Evolutionary conservation across 2,888 invertebrate genomes (phyloP).

Genomic region (Perizoma affinitatum): DNA sequence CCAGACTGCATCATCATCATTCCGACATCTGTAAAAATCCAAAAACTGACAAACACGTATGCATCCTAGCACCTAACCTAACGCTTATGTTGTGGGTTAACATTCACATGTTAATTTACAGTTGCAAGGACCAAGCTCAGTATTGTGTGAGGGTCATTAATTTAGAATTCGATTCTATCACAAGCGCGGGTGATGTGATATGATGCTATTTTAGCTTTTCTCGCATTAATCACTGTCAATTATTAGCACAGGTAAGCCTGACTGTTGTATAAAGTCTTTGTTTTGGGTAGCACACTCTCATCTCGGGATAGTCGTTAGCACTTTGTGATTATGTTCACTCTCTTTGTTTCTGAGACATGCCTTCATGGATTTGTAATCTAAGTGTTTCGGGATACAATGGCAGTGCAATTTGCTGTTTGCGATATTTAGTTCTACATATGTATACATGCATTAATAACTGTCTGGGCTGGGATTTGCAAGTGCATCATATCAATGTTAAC

Average conservation of each 20-base stretch:
- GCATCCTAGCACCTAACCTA: conserved; percentile 61
- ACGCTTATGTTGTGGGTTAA: conserved; percentile 39
- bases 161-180: conserved; percentile 62
- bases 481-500: conserved; percentile 77
- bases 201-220: conserved; percentile 63
- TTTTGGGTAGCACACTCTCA: conserved; percentile 72
- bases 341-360: conserved; percentile 81
- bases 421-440: conserved; percentile 75
- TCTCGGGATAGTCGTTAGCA: conserved; percentile 64
- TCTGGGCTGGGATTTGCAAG: conserved; percentile 76
- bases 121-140: conserved; percentile 58
- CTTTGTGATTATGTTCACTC: conserved; percentile 65
- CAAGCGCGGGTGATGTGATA: conserved; percentile 68
- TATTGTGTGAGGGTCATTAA: conserved; percentile 33
- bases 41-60: conserved; percentile 82
- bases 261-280: conserved; percentile 79
- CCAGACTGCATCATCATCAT: conserved; percentile 98
- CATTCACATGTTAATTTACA: conserved; percentile 49
- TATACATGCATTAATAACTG: conserved; percentile 73
- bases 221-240: conserved; percentile 68
- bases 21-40: conserved; percentile 96
- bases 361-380: conserved; percentile 79
- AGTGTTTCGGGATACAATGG: conserved; percentile 72
- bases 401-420: conserved; percentile 78
- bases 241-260: conserved; percentile 78